phyloP scores from a whole-genome alignment of 1,140 invertebrate species.

The Lepidurus couesii region DNA sequence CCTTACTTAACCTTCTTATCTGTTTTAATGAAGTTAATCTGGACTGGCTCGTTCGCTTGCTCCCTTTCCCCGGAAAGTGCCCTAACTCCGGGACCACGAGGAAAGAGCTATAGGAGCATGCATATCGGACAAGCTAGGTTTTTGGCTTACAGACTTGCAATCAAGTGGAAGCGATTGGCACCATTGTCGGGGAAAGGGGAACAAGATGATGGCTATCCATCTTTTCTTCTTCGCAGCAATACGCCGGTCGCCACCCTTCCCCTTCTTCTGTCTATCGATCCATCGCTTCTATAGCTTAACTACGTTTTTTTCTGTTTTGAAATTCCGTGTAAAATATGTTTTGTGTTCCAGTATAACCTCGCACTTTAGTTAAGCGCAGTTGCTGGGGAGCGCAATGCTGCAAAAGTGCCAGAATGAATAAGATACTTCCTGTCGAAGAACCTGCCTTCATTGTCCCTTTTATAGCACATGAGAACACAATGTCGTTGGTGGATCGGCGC shows the following conservation, averaged over 20 bases:
- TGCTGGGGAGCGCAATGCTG: not conserved
- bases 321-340: not conserved
- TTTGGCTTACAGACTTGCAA: not conserved
- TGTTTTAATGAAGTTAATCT: slow-evolving; percentile 20
- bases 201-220: slow-evolving; percentile 19
- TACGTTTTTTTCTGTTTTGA: slow-evolving; percentile 2
- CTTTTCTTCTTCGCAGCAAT: not conserved
- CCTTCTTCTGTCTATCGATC: slow-evolving; percentile 1
- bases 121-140: not conserved
- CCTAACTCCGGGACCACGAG: not conserved
- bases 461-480: not conserved
- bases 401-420: not conserved
- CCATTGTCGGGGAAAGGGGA: slow-evolving; percentile 3
- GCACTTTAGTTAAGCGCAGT: not conserved
- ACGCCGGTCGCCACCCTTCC: slow-evolving; percentile 2
- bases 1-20: slow-evolving; percentile 9
- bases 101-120: slow-evolving; percentile 10
- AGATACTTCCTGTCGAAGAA: not conserved
- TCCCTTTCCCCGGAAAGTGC: not conserved
- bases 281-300: slow-evolving; percentile 3
- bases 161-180: slow-evolving; percentile 13
- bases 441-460: not conserved
- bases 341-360: slow-evolving; percentile 13
- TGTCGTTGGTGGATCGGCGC: not conserved
- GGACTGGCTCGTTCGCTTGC: not conserved